These are phyloP conservation scores for Camarhynchus parvulus DNA, from an alignment of 2,113 vertebrate species.

Conservation along the genomic window DNA sequence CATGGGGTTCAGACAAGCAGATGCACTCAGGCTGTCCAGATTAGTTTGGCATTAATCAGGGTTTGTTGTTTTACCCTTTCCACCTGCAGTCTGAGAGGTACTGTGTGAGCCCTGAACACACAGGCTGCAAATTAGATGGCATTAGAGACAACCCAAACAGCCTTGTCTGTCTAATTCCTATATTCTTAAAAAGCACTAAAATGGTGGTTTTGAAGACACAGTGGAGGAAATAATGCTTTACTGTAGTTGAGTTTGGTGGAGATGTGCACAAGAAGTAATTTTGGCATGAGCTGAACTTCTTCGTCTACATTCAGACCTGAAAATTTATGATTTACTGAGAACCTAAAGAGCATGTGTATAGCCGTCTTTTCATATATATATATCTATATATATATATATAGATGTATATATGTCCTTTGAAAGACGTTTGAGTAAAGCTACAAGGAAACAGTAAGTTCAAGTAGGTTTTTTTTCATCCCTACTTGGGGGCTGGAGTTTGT, in stretches of 20 bases:
- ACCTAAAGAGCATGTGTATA: background rate
- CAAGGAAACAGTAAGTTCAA: background rate
- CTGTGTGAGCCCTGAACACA: background rate
- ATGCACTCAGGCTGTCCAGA: background rate
- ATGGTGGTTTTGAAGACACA: background rate
- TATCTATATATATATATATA: too few species aligned
- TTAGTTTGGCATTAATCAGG: background rate
- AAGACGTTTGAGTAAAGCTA: background rate
- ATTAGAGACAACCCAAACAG: background rate
- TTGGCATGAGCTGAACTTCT: background rate
- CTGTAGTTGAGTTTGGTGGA: background rate
- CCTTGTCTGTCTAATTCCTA: background rate
- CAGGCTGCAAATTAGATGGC: background rate
- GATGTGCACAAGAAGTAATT: background rate
- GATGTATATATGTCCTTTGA: background rate
- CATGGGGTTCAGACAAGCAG: background rate
- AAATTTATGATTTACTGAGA: background rate
- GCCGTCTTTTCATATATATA: background rate
- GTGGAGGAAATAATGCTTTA: background rate
- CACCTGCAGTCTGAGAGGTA: background rate
- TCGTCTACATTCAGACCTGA: background rate
- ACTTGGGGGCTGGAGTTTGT: background rate
- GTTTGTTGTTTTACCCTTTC: background rate
- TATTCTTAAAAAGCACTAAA: background rate
- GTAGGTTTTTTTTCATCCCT: background rate